A percentile compares a stretch with the other conserved stretches of the same genome.
Evolutionary conservation across 2,113 vertebrate genomes (phyloP).

Genomic region (Megaleporinus macrocephalus): DNA sequence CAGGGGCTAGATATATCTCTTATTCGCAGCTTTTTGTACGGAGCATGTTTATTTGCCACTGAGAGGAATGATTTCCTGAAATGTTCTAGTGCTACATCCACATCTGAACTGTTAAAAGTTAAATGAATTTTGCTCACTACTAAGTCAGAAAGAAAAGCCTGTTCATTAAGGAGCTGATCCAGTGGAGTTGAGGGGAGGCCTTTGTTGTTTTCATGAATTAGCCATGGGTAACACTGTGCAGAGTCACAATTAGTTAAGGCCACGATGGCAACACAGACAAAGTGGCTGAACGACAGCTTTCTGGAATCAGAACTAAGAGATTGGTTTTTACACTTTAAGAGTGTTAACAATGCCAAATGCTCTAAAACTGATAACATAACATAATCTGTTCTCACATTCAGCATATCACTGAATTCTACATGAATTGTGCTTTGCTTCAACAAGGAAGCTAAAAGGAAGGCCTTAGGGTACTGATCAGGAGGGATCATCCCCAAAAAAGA

Average conservation of each 20-base stretch:
- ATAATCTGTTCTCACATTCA: neutral
- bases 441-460: constrained; percentile 6
- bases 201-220: constrained; percentile 31
- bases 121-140: too few relatives aligned
- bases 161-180: constrained; percentile 20
- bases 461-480: constrained; percentile 10
- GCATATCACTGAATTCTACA: constrained; percentile 6
- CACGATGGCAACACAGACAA: neutral
- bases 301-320: neutral
- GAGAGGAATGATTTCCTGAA: too few relatives aligned
- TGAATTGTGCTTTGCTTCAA: constrained; percentile 16
- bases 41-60: too few relatives aligned
- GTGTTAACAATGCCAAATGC: neutral
- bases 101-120: too few relatives aligned
- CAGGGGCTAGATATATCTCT: too few relatives aligned
- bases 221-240: neutral
- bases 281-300: neutral
- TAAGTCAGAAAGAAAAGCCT: too few relatives aligned
- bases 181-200: constrained; percentile 10
- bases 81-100: too few relatives aligned
- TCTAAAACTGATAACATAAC: neutral
- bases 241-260: constrained; percentile 1
- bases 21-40: too few relatives aligned
- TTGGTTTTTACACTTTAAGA: too few relatives aligned
- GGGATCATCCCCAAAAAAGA: constrained; percentile 16